phyloP scores from a whole-genome alignment of 2,113 vertebrate species.

The Boulengeromyrus knoepffleri region DNA sequence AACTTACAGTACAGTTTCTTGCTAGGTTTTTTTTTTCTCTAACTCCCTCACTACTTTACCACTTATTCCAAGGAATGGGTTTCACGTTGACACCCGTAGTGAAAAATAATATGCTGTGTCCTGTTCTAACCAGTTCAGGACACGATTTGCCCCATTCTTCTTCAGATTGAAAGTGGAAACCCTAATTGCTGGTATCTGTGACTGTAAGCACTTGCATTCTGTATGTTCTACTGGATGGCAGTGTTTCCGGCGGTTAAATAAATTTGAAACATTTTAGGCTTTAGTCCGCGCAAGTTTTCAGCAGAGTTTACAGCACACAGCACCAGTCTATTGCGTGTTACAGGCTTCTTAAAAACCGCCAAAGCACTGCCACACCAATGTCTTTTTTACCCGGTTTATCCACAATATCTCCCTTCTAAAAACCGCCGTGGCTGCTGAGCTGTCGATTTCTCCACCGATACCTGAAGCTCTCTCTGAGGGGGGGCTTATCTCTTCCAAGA shows the following conservation, averaged over 20 bases:
- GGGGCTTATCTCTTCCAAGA: neutral
- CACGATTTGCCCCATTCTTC: neutral
- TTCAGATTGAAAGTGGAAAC: neutral
- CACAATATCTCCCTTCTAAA: neutral
- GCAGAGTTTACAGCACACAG: neutral
- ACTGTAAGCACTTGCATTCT: neutral
- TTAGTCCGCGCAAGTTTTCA: neutral
- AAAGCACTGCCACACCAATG: neutral
- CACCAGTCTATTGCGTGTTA: neutral
- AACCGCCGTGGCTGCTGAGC: neutral
- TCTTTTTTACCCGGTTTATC: neutral
- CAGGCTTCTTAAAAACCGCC: neutral
- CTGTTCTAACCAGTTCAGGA: neutral
- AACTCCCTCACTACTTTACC: neutral
- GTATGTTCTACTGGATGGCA: neutral
- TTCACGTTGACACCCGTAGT: neutral
- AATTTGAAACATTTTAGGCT: neutral
- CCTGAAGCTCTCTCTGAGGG: neutral
- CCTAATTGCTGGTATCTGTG: neutral
- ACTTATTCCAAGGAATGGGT: neutral
- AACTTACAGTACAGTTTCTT: neutral
- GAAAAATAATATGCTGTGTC: neutral
- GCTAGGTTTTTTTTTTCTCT: neutral
- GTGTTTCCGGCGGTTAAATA: neutral
- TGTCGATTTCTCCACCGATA: neutral